These are phyloP conservation scores for Electrophaes corylata DNA, from an alignment of 2,888 invertebrate species.

Conservation along the genomic window DNA sequence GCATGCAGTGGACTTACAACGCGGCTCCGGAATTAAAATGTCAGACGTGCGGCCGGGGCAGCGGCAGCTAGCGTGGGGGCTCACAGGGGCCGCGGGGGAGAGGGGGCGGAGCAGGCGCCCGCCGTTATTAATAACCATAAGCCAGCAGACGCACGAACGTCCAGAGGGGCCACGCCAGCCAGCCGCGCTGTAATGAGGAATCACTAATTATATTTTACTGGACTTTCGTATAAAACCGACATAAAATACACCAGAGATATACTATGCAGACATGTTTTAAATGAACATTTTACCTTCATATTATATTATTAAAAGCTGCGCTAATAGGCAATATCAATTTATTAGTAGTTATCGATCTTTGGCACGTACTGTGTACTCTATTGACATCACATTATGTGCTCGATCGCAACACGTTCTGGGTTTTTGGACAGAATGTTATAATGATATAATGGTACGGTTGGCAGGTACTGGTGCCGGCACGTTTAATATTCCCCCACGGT, in stretches of 20 bases:
- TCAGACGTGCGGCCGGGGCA: slow-evolving; percentile 80
- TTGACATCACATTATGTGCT: slow-evolving; percentile 14
- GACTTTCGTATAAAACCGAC: slow-evolving; percentile 75
- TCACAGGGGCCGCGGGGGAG: slow-evolving; percentile 50
- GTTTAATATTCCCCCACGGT: slow-evolving; percentile 78
- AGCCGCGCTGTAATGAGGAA: slow-evolving; percentile 80
- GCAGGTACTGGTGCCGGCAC: slow-evolving; percentile 59
- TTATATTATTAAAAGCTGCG: slow-evolving; percentile 33
- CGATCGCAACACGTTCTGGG: slow-evolving; percentile 38
- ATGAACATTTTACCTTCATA: slow-evolving; percentile 36
- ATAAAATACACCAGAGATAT: slow-evolving; percentile 61
- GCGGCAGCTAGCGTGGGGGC: slow-evolving; percentile 55
- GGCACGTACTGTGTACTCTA: slow-evolving; percentile 7
- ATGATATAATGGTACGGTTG: slow-evolving; percentile 61
- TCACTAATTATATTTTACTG: slow-evolving; percentile 84
- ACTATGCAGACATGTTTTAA: slow-evolving; percentile 47
- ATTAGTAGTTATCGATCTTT: slow-evolving; percentile 30
- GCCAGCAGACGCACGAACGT: slow-evolving; percentile 84
- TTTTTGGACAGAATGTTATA: slow-evolving; percentile 60
- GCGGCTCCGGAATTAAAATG: slow-evolving; percentile 82
- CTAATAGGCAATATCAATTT: slow-evolving; percentile 37
- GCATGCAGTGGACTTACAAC: slow-evolving; percentile 68
- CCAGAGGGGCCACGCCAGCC: slow-evolving; percentile 80
- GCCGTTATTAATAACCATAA: slow-evolving; percentile 84
- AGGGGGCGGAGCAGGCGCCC: slow-evolving; percentile 60